A percentile compares a stretch with the other conserved stretches of the same genome.
phyloP scores from a whole-genome alignment of 1,140 invertebrate genomes.

The Trichoplusia ni region DNA sequence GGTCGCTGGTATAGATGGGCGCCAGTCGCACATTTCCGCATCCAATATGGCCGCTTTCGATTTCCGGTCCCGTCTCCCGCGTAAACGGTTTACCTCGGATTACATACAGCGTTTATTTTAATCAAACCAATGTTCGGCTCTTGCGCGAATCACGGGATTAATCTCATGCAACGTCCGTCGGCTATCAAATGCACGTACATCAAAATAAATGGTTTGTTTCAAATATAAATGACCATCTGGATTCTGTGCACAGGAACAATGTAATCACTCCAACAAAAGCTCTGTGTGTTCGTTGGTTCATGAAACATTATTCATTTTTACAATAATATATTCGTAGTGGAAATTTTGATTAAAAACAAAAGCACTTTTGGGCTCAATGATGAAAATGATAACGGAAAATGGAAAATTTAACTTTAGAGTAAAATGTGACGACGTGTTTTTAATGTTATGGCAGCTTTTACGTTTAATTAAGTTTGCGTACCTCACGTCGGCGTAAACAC shows the following conservation, averaged over 20 bases:
- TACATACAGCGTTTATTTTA: slow-evolving; percentile 73
- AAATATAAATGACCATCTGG: slow-evolving; percentile 4
- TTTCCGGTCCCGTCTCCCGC: slow-evolving; percentile 68
- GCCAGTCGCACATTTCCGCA: slow-evolving; percentile 68
- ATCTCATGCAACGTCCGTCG: slow-evolving; percentile 1
- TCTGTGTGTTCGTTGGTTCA: not conserved
- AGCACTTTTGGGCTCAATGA: too few species aligned
- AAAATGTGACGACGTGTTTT: too few species aligned
- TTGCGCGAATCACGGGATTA: slow-evolving; percentile 15
- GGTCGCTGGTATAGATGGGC: slow-evolving; percentile 17
- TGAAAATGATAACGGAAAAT: too few species aligned
- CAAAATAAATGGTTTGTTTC: slow-evolving; percentile 21
- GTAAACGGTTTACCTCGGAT: slow-evolving; percentile 71
- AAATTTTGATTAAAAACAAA: too few species aligned
- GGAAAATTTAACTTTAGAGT: too few species aligned
- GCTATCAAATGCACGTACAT: slow-evolving; percentile 12
- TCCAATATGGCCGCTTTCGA: slow-evolving; percentile 75
- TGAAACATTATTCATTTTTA: too few species aligned
- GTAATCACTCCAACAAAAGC: slow-evolving; percentile 11
- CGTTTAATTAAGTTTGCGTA: too few species aligned
- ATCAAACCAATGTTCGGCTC: slow-evolving; percentile 38
- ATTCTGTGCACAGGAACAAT: not conserved
- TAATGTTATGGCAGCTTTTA: too few species aligned
- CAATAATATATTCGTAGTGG: too few species aligned
- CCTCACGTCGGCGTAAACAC: too few species aligned